These are phyloP conservation scores for Hephaestus fuliginosus DNA, from an alignment of 2,797 vertebrate species.

Conservation along the genomic window DNA sequence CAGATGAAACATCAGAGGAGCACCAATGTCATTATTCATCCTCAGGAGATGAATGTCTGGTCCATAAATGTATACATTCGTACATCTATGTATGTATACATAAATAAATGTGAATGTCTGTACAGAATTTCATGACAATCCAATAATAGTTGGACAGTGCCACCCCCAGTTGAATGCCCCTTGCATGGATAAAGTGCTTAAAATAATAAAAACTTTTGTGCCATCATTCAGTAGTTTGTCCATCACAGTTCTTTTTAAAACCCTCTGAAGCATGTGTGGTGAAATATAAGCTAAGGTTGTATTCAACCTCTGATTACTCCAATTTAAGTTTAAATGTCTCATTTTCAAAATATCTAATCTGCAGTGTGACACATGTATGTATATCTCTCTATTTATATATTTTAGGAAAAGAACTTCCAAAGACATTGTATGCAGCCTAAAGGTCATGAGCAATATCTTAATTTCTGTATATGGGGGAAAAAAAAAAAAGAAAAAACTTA, in stretches of 20 bases:
- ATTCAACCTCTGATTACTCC: not conserved
- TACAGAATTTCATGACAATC: not conserved
- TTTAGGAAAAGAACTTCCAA: not conserved
- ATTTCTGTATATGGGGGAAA: constrained; percentile 33
- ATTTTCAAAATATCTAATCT: not conserved
- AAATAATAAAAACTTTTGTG: not conserved
- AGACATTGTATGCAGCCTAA: not conserved
- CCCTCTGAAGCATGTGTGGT: not conserved
- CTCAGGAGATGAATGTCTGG: not conserved
- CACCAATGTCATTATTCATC: not conserved
- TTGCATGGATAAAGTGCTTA: not conserved
- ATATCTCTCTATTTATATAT: not conserved
- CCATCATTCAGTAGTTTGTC: not conserved
- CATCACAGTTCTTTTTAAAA: not conserved
- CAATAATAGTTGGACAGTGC: not conserved
- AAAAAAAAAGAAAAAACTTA: not conserved
- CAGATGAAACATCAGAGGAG: not conserved
- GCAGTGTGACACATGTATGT: not conserved
- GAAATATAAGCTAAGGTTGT: not conserved
- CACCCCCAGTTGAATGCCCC: not conserved
- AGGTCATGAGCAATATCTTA: not conserved
- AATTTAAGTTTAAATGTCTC: not conserved
- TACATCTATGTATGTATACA: no score
- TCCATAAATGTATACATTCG: no score
- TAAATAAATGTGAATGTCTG: no score